A percentile compares a stretch with the other conserved stretches of the same genome.
Conservation (phyloP, 1,140 invertebrate species). For the Brachionus rotundiformis region DNA sequence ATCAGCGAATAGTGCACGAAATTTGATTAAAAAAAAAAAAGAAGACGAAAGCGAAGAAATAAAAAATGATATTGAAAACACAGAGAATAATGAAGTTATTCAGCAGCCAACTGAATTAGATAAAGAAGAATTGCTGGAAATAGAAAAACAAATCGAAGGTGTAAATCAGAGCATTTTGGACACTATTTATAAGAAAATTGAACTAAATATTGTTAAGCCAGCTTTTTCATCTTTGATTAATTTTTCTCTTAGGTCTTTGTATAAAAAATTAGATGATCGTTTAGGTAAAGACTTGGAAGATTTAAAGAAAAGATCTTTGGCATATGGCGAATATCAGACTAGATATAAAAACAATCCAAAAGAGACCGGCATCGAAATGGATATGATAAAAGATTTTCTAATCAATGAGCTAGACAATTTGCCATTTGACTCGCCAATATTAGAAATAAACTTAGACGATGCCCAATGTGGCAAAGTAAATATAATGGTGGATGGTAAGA, state of each 20-base stretch:
- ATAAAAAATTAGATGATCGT: background rate
- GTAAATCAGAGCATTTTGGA: background rate
- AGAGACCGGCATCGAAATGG: background rate
- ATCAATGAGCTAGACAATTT: background rate
- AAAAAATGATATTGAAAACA: background rate
- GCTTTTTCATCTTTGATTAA: background rate
- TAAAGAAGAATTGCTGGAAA: background rate
- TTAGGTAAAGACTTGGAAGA: background rate
- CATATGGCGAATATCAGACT: conserved; percentile 19
- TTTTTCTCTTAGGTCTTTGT: background rate
- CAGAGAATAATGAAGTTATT: background rate
- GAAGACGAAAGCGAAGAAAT: background rate
- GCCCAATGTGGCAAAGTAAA: background rate
- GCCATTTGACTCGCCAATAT: background rate
- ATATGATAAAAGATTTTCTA: conserved; percentile 15
- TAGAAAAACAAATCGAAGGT: background rate
- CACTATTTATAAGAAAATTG: background rate
- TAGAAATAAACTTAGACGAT: background rate
- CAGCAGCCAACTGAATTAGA: background rate
- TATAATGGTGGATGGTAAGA: background rate
- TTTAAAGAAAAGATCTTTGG: conserved; percentile 15
- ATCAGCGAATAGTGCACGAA: background rate
- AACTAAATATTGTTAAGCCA: background rate
- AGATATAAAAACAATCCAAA: conserved; percentile 2
- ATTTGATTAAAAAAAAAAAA: conserved; percentile 6